Conservation (phyloP, 2,888 invertebrate species). For the Dicranocentrus wangi region DNA sequence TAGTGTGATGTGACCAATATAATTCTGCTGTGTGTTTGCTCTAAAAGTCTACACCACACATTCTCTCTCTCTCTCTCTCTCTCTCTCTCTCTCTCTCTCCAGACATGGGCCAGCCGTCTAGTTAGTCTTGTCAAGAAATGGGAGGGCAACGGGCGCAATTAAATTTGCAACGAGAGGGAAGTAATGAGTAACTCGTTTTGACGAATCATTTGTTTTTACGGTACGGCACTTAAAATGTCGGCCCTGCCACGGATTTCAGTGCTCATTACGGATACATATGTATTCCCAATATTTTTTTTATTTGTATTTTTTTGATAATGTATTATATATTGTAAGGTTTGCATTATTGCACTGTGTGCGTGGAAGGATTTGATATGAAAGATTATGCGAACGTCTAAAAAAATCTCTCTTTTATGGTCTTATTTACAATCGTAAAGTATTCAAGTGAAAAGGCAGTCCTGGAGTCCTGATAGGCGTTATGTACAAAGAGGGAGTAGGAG, state of each 20-base stretch:
- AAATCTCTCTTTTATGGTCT: too few relatives aligned
- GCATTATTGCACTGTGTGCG: neutral
- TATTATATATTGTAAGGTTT: too few relatives aligned
- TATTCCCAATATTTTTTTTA: too few relatives aligned
- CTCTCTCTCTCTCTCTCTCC: too few relatives aligned
- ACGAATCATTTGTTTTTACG: slow-evolving; percentile 56
- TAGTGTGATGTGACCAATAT: slow-evolving; percentile 51
- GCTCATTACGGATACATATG: too few relatives aligned
- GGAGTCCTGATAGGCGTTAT: too few relatives aligned
- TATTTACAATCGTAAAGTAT: too few relatives aligned
- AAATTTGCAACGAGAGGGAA: slow-evolving; percentile 45
- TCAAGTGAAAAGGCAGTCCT: too few relatives aligned
- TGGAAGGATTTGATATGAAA: slow-evolving; percentile 45
- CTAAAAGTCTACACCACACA: neutral
- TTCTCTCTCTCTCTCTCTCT: too few relatives aligned
- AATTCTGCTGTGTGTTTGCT: slow-evolving; percentile 3
- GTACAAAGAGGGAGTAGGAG: slow-evolving; percentile 3
- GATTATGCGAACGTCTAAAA: too few relatives aligned
- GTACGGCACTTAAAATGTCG: neutral
- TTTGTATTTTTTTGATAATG: too few relatives aligned
- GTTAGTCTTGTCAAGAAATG: slow-evolving; percentile 44
- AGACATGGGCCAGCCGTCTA: neutral
- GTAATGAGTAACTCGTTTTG: slow-evolving; percentile 49
- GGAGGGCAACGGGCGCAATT: slow-evolving; percentile 47
- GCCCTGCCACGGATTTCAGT: too few relatives aligned